These are phyloP conservation scores for Harpegnathos saltator DNA, from an alignment of 1,140 invertebrate genomes.

Conservation along the genomic window DNA sequence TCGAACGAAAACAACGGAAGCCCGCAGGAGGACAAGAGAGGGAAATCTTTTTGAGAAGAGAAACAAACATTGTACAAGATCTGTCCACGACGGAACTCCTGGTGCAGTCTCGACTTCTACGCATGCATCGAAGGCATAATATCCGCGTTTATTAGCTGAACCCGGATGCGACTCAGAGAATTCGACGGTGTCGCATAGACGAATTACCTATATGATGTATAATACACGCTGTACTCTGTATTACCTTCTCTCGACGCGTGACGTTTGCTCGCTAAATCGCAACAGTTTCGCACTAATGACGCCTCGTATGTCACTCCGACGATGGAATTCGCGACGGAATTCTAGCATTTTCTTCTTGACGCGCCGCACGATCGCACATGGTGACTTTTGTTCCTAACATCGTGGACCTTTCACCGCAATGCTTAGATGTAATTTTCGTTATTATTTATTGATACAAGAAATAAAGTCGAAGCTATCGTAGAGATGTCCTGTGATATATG, in stretches of 20 bases:
- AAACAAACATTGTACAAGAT: not conserved
- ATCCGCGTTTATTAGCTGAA: conserved; percentile 28
- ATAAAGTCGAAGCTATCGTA: conserved; percentile 61
- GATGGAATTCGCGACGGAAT: conserved; percentile 25
- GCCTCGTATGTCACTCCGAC: not conserved
- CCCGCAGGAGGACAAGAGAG: conserved; percentile 27
- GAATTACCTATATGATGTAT: conserved; percentile 1
- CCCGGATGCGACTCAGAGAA: not conserved
- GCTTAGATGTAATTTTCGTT: conserved; percentile 69
- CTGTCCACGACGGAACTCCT: not conserved
- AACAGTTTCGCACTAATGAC: conserved; percentile 23
- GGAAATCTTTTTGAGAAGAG: conserved; percentile 71
- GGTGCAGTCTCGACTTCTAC: conserved; percentile 25
- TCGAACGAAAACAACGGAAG: not conserved
- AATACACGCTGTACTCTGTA: conserved; percentile 2
- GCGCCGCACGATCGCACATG: conserved; percentile 34
- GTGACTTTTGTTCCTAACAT: conserved; percentile 30
- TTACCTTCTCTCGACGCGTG: not conserved
- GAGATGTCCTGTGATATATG: conserved; percentile 9
- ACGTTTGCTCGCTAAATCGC: conserved; percentile 2
- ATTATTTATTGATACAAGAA: conserved; percentile 76
- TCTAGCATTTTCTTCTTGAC: conserved; percentile 21
- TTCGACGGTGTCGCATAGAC: not conserved
- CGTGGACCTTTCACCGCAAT: conserved; percentile 31
- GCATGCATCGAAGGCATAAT: not conserved